phyloP scores from a whole-genome alignment of 1,140 invertebrate species.

The Eubasilissa regina region DNA sequence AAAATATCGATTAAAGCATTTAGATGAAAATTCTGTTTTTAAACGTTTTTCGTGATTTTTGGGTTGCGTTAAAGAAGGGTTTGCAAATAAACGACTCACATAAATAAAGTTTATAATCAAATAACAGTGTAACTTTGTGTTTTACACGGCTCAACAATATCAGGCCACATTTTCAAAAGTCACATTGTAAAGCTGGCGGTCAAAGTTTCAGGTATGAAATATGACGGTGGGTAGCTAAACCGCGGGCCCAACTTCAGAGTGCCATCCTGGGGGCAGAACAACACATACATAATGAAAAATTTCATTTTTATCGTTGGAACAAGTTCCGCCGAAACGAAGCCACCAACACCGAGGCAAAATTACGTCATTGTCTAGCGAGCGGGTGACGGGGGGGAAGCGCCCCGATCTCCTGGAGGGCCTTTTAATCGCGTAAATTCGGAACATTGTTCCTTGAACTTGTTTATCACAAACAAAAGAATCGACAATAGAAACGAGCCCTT shows the following conservation, averaged over 20 bases:
- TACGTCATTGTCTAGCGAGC: constrained; percentile 16
- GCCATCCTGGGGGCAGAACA: constrained; percentile 7
- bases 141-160: no score
- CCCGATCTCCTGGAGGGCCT: neutral
- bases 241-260: constrained; percentile 21
- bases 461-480: constrained; percentile 37
- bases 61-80: no score
- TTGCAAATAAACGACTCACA: no score
- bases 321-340: constrained; percentile 14
- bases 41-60: no score
- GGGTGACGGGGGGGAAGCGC: neutral
- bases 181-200: no score
- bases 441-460: constrained; percentile 27
- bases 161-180: no score
- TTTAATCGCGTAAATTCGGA: constrained; percentile 31
- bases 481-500: constrained; percentile 19
- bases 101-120: no score
- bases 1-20: no score
- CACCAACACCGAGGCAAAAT: constrained; percentile 13
- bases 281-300: constrained; percentile 19
- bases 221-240: constrained; percentile 2
- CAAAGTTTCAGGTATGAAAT: no score
- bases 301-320: neutral
- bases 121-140: no score
- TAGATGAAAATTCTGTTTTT: no score